A percentile compares a stretch with the other conserved stretches of the same genome.
phyloP scores from a whole-genome alignment of 1,140 invertebrate species.

The Bombus polaris region DNA sequence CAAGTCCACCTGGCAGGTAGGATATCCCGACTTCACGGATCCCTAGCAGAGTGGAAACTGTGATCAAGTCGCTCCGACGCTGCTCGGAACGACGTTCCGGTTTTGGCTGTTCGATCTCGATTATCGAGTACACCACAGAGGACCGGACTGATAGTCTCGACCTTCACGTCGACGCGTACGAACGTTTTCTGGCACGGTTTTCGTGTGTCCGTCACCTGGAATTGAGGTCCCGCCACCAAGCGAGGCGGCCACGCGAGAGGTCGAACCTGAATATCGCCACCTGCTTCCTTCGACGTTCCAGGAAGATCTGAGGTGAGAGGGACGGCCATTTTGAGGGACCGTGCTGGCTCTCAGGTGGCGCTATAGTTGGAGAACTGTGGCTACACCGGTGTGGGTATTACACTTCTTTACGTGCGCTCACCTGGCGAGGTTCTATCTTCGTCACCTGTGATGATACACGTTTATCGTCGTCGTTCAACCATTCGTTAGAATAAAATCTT shows the following conservation, averaged over 20 bases:
- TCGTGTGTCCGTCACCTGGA: conserved; percentile 55
- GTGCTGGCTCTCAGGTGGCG: conserved; percentile 64
- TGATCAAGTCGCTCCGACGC: neutral
- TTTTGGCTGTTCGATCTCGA: neutral
- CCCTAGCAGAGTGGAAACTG: neutral
- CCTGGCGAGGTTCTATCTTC: conserved; percentile 45
- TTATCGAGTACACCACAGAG: neutral
- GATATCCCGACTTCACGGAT: neutral
- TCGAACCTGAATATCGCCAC: conserved; percentile 63
- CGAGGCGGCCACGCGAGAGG: conserved; percentile 49
- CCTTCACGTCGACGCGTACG: conserved; percentile 32
- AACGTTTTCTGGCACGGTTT: conserved; percentile 53
- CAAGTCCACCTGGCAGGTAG: conserved; percentile 38
- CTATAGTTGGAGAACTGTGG: conserved; percentile 58
- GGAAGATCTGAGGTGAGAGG: conserved; percentile 70
- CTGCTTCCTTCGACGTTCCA: conserved; percentile 67
- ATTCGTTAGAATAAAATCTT: neutral
- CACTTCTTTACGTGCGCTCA: conserved; percentile 55
- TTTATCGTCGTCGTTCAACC: too few species aligned
- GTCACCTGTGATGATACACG: conserved; percentile 27
- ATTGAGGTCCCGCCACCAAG: conserved; percentile 59
- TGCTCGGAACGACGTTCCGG: conserved; percentile 2
- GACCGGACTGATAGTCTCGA: conserved; percentile 29
- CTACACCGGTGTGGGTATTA: conserved; percentile 44
- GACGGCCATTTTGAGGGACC: conserved; percentile 70